phyloP scores from a whole-genome alignment of 2,888 invertebrate genomes.

The Quadroppia sp. region DNA sequence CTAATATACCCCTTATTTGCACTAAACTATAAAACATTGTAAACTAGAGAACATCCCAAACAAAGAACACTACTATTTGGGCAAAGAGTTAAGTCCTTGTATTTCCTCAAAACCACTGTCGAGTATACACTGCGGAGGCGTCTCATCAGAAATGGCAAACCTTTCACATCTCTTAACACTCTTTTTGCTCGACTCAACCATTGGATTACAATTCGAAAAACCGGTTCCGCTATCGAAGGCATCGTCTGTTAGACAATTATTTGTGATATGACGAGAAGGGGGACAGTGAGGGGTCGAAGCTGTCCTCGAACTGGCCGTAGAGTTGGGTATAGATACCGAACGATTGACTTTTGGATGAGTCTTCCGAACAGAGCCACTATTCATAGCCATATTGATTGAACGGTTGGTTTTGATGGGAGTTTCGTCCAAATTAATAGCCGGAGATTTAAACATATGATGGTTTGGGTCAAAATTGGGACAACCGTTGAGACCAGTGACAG shows the following conservation, averaged over 20 bases:
- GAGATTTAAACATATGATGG: background rate
- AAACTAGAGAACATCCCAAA: background rate
- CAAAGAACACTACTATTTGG: background rate
- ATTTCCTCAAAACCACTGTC: slow-evolving; percentile 40
- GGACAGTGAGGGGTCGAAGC: background rate
- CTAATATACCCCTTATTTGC: too few species aligned
- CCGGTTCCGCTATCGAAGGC: background rate
- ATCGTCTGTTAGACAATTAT: background rate
- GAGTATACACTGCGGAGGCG: slow-evolving; percentile 35
- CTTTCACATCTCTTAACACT: background rate
- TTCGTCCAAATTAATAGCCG: slow-evolving; percentile 15
- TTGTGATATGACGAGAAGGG: background rate
- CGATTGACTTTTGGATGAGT: background rate
- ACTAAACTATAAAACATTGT: background rate
- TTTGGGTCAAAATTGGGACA: background rate
- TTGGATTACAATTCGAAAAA: background rate
- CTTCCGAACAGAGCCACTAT: background rate
- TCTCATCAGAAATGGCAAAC: slow-evolving; percentile 1
- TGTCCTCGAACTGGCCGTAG: background rate
- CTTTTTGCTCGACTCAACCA: background rate
- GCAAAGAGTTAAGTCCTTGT: slow-evolving; percentile 30
- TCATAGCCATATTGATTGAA: background rate
- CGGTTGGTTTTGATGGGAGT: slow-evolving; percentile 13
- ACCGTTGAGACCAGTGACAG: background rate
- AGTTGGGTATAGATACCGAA: background rate